A percentile compares a stretch with the other conserved stretches of the same genome.
phyloP scores from a whole-genome alignment of 2,797 vertebrate species.

The Sebastes taczanowskii region DNA sequence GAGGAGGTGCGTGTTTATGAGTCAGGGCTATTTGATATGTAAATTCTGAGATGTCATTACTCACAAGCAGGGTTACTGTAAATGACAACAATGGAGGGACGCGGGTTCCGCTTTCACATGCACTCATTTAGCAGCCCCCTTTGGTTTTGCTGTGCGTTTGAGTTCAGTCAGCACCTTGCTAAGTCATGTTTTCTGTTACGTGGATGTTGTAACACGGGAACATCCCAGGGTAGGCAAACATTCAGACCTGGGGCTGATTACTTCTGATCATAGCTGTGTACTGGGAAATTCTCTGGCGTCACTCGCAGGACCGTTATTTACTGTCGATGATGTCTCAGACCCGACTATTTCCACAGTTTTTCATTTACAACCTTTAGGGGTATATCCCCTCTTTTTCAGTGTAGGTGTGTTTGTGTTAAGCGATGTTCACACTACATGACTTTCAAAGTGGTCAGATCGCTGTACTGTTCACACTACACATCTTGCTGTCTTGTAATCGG shows the following conservation, averaged over 20 bases:
- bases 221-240: conserved; percentile 55
- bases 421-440: too few relatives aligned
- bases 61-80: conserved; percentile 73
- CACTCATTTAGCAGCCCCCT: conserved; percentile 51
- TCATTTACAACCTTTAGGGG: conserved; percentile 39
- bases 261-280: conserved; percentile 38
- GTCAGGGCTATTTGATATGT: conserved; percentile 55
- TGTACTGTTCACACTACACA: background rate
- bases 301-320: conserved; percentile 55
- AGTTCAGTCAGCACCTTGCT: conserved; percentile 36
- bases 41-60: conserved; percentile 67
- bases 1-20: conserved; percentile 39
- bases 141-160: conserved; percentile 41
- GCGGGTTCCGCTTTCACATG: conserved; percentile 50
- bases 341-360: conserved; percentile 59
- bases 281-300: conserved; percentile 72
- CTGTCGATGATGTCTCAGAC: conserved; percentile 53
- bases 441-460: too few relatives aligned
- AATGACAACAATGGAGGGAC: conserved; percentile 59
- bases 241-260: conserved; percentile 26
- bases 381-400: conserved; percentile 52
- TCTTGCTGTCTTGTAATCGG: background rate
- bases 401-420: conserved; percentile 33
- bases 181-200: conserved; percentile 75
- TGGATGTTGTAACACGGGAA: conserved; percentile 56